phyloP scores from a whole-genome alignment of 2,797 vertebrate genomes.

The Peromyscus eremicus region DNA sequence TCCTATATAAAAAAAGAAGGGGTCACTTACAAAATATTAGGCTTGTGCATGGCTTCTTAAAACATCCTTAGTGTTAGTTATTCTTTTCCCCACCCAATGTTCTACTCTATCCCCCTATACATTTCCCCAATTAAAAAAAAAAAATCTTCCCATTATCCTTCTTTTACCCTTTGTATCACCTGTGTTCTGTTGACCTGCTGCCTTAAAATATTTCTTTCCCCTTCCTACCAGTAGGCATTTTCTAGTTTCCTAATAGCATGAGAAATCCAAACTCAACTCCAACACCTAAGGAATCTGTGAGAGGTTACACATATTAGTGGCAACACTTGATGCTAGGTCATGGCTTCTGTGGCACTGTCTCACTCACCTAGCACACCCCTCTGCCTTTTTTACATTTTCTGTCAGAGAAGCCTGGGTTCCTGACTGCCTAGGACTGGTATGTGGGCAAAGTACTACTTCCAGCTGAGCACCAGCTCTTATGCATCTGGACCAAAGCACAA shows the following conservation, averaged over 20 bases:
- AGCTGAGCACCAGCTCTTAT: not conserved
- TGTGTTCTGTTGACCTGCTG: not conserved
- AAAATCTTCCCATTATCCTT: too few species aligned
- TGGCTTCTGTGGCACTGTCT: not conserved
- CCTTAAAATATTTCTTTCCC: not conserved
- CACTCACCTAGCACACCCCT: not conserved
- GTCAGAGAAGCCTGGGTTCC: accelerated
- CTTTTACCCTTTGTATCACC: not conserved
- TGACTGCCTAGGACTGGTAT: not conserved
- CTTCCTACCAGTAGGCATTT: not conserved
- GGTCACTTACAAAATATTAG: not conserved
- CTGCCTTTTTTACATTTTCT: not conserved
- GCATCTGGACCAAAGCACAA: not conserved
- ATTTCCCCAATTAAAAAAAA: not conserved
- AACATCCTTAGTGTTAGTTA: not conserved
- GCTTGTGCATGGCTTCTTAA: too few species aligned
- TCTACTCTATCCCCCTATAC: not conserved
- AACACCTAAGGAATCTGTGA: not conserved
- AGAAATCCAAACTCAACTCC: not conserved
- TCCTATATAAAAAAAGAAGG: not conserved
- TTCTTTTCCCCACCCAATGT: not conserved
- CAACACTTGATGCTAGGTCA: not conserved
- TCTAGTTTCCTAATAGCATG: not conserved
- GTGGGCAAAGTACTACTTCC: too few species aligned
- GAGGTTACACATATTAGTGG: not conserved